These are phyloP conservation scores for Andrena marginata DNA, from an alignment of 2,888 invertebrate genomes.

Conservation along the genomic window DNA sequence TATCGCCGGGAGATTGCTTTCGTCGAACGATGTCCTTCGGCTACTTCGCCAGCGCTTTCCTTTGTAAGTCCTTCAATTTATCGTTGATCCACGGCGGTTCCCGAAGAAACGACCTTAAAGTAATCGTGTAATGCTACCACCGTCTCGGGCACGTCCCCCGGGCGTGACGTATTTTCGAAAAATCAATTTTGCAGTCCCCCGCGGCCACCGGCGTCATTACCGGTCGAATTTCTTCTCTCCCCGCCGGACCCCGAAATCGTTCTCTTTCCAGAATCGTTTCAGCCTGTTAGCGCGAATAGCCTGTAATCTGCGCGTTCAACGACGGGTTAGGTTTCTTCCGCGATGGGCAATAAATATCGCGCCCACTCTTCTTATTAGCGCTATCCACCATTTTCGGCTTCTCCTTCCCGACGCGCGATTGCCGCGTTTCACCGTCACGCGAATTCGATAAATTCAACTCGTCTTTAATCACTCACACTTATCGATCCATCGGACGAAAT, in stretches of 20 bases:
- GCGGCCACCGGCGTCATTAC: constrained; percentile 53
- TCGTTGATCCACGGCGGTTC: constrained; percentile 56
- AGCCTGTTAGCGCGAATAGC: constrained; percentile 68
- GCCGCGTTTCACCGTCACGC: constrained; percentile 34
- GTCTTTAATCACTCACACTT: constrained; percentile 10
- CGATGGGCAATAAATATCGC: constrained; percentile 71
- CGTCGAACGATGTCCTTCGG: constrained; percentile 14
- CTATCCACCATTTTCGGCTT: constrained; percentile 51
- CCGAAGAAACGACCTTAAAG: constrained; percentile 41
- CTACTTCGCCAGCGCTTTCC: constrained; percentile 16
- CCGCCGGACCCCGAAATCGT: constrained; percentile 31
- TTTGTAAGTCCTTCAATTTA: constrained; percentile 60
- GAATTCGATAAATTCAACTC: not conserved
- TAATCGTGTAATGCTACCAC: constrained; percentile 40
- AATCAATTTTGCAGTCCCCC: constrained; percentile 72
- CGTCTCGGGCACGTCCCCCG: constrained; percentile 40
- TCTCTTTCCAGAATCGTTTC: constrained; percentile 56
- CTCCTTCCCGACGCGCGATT: constrained; percentile 47
- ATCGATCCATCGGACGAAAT: not conserved
- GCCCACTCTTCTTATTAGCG: constrained; percentile 71
- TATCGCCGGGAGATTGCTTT: constrained; percentile 2
- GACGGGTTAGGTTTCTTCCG: constrained; percentile 55
- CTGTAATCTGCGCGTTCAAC: constrained; percentile 68
- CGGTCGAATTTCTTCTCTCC: constrained; percentile 49
- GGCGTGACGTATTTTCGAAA: constrained; percentile 68